Conservation (phyloP, 2,797 vertebrate genomes). For the Sebastolobus alascanus region DNA sequence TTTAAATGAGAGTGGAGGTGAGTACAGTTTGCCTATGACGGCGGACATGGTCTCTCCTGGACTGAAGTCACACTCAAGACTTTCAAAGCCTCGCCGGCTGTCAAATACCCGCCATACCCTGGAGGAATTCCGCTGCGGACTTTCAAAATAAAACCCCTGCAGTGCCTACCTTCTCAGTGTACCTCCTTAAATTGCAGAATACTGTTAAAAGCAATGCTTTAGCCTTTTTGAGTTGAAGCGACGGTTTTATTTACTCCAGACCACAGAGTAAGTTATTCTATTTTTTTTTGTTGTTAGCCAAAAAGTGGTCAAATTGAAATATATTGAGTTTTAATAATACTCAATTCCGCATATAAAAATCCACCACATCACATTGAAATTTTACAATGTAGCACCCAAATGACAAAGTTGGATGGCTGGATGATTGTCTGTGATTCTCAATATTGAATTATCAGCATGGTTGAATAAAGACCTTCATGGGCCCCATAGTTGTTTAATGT, state of each 20-base stretch:
- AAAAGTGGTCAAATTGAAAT: neutral
- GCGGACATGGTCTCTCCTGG: slow-evolving; percentile 89
- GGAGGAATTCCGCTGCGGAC: accelerated
- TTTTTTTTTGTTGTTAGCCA: neutral
- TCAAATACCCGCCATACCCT: accelerated
- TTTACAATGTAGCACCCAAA: neutral
- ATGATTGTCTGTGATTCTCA: no score
- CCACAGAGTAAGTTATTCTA: no score
- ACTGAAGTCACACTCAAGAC: slow-evolving; percentile 86
- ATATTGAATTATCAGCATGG: neutral
- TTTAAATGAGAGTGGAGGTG: slow-evolving; percentile 79
- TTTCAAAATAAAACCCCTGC: slow-evolving; percentile 59
- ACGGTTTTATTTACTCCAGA: no score
- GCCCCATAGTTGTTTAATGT: neutral
- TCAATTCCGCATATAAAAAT: neutral
- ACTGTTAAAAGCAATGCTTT: no score
- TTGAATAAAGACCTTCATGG: neutral
- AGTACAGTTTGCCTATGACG: slow-evolving; percentile 82
- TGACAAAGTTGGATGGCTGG: neutral
- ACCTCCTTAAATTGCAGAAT: no score
- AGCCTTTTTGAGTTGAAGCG: no score
- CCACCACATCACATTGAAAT: no score
- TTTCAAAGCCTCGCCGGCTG: slow-evolving; percentile 85
- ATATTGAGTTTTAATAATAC: neutral
- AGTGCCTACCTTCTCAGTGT: neutral